A percentile compares a stretch with the other conserved stretches of the same genome.
Evolutionary conservation across 1,140 invertebrate genomes (phyloP).

Genomic region (Chironomus striatipennis): DNA sequence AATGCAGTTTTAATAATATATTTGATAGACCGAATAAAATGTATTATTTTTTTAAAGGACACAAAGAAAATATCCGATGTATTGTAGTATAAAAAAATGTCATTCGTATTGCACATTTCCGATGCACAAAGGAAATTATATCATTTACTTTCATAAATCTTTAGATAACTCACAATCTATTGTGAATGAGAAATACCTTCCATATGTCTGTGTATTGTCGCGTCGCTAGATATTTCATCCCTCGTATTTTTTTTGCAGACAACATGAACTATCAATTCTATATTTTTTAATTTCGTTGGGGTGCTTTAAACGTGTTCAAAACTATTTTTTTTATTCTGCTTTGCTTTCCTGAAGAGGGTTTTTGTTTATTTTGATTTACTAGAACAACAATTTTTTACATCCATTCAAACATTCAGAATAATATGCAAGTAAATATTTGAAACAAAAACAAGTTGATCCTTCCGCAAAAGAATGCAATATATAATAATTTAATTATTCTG

Average conservation of each 20-base stretch:
- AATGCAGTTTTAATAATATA: too few species aligned
- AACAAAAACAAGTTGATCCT: constrained; percentile 13
- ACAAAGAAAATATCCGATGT: too few species aligned
- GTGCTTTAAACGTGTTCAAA: background rate
- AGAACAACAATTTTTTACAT: constrained; percentile 7
- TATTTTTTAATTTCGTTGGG: too few species aligned
- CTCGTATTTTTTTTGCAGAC: background rate
- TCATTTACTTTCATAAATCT: background rate
- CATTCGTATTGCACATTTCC: too few species aligned
- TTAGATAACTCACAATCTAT: constrained; percentile 1
- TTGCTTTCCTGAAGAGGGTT: background rate
- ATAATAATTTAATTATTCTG: constrained; percentile 9
- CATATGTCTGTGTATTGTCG: background rate
- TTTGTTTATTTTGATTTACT: constrained; percentile 4
- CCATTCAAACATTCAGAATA: background rate
- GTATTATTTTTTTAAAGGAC: too few species aligned
- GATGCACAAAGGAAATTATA: background rate
- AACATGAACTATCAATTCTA: background rate
- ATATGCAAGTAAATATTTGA: background rate
- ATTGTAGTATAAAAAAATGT: too few species aligned
- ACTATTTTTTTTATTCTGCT: background rate
- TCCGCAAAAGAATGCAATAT: background rate
- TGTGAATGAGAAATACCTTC: background rate
- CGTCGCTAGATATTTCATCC: background rate
- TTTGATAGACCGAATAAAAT: too few species aligned